Percentiles rank a stretch among this genome's conserved stretches.
phyloP scores from a whole-genome alignment of 37 sponge, comb jelly and placozoan species.

The Hormiphora californensis region DNA sequence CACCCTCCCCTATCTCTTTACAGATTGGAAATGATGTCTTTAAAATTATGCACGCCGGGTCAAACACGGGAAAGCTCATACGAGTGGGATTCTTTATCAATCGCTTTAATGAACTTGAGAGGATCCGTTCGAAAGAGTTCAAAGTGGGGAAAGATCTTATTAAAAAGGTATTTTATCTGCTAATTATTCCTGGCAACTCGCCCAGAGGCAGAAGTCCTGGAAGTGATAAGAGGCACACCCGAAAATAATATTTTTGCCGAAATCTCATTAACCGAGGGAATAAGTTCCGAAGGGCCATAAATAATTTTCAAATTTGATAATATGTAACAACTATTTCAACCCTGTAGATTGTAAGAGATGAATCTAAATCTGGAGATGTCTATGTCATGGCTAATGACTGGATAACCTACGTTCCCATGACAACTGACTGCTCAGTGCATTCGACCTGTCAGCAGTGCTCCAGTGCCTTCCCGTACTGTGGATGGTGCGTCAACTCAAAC shows the following conservation, averaged over 20 bases:
- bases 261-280: no score
- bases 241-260: no score
- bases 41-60: conserved; percentile 32
- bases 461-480: conserved; percentile 21
- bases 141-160: not conserved
- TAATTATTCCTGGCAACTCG: no score
- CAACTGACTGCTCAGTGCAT: conserved; percentile 35
- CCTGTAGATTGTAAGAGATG: conserved; percentile 12
- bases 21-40: conserved; percentile 15
- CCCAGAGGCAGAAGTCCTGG: no score
- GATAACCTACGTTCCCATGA: conserved; percentile 22
- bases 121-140: not conserved
- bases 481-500: conserved; percentile 20
- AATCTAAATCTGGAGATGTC: not conserved
- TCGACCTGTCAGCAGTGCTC: conserved; percentile 32
- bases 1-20: not conserved
- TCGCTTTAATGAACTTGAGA: conserved; percentile 25
- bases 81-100: conserved; percentile 28
- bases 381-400: conserved; percentile 49
- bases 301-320: no score
- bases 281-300: no score
- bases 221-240: no score
- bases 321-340: no score
- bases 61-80: not conserved
- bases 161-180: conserved; percentile 43